Evolutionary conservation across 92 coral and sea anemone species (phyloP), one percentile per base, ranked within the genome.

Genomic region (Actinernus sp.): DNA sequence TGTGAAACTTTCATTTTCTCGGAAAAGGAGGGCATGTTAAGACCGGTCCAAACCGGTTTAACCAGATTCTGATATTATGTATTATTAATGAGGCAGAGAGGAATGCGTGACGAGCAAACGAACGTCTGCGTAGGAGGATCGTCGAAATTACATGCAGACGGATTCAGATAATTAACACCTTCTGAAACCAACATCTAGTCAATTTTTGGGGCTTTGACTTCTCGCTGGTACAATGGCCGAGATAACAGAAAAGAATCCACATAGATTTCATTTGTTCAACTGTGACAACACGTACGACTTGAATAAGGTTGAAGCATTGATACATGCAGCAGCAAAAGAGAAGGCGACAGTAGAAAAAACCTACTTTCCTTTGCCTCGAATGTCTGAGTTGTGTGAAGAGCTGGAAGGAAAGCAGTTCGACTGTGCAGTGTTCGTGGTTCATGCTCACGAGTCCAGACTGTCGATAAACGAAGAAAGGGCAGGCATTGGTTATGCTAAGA

Each of bases 221-320:
- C 27, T 22, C 6, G n/a, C n/a, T n/a, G n/a, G n/a, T n/a, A n/a
- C n/a, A n/a, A 16, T 5, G 9, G 24, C 4, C 0, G 30, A 31
- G n/a, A 28, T 31, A 13, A 55, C 13, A 25, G 24, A 27, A 8
- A 28, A 69, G 12, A 41, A 45, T 48, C 47, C 18, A 2, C 31
- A 9, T 33, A 55, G 30, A 1, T 44, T 89, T 27, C 86, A 82
- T 55, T 65, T 89, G 10, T 89, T 89, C 66, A 89, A 89, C 61
- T 89, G 96, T 46, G 96, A 89, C 52, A 61, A 41, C 20, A 89
- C 88, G 12, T 89, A 37, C 63, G 64, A 44, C 26, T 54, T 89
- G 0, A 78, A 80, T 14, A 20, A 56, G 1, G 76, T 89, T 29
- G 78, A 60, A 27, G 46, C 36, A 2, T 76, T 89, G 1, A 44